These are phyloP conservation scores for Drosophila setosimentum DNA, from an alignment of 2,888 invertebrate species.

Conservation along the genomic window DNA sequence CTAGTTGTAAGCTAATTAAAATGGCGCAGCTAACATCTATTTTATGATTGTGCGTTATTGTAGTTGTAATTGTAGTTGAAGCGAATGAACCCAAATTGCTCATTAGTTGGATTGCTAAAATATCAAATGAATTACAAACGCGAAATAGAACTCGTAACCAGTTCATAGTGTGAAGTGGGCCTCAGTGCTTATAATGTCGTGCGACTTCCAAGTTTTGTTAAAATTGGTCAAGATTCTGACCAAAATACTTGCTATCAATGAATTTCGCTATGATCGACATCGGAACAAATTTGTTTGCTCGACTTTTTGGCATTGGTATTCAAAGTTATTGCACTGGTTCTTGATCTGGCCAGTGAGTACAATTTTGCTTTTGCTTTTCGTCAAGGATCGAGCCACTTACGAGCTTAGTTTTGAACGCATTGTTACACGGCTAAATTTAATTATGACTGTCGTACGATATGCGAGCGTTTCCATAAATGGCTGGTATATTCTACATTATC, in stretches of 20 bases:
- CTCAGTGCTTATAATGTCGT: slow-evolving; percentile 10
- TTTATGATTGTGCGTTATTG: background rate
- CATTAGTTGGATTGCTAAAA: background rate
- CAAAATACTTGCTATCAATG: slow-evolving; percentile 3
- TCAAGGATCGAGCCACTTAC: background rate
- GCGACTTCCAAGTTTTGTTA: background rate
- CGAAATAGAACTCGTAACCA: background rate
- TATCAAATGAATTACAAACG: background rate
- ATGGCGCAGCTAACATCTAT: slow-evolving; percentile 6
- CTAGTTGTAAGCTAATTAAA: slow-evolving; percentile 5
- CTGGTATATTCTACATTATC: background rate
- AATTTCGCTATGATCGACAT: slow-evolving; percentile 8
- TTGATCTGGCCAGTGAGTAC: background rate
- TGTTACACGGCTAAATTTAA: fast-evolving
- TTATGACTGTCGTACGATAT: background rate
- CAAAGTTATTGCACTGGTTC: background rate
- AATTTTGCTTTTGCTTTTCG: background rate
- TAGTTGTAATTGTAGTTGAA: background rate
- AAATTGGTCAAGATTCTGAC: background rate
- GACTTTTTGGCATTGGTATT: slow-evolving; percentile 3
- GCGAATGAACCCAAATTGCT: background rate
- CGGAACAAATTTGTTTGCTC: background rate
- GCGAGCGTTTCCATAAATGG: background rate
- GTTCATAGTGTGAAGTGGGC: background rate
- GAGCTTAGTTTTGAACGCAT: slow-evolving; percentile 6